These are phyloP conservation scores for Scrobipalpa costella DNA, from an alignment of 2,888 invertebrate species.

Conservation along the genomic window DNA sequence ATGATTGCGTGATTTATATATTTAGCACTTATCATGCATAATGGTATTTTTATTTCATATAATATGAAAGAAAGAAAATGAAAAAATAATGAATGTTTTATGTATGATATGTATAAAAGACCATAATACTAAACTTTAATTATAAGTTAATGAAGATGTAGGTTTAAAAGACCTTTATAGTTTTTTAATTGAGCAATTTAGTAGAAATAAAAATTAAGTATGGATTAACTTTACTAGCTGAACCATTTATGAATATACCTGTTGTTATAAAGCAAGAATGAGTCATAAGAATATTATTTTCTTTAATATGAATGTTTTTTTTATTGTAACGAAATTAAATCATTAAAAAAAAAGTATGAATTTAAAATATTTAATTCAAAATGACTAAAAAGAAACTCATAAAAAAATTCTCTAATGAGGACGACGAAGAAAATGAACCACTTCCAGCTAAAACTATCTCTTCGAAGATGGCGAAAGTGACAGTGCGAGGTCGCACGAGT, in stretches of 20 bases:
- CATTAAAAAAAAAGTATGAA: background rate
- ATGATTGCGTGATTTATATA: no score
- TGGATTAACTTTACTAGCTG: background rate
- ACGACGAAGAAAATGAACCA: background rate
- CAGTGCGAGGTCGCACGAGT: constrained; percentile 42
- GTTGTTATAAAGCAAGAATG: no score
- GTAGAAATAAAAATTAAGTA: background rate
- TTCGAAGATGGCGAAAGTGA: constrained; percentile 46
- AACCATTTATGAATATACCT: background rate
- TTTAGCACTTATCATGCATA: no score
- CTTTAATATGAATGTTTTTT: no score
- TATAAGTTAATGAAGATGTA: background rate
- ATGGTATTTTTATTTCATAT: no score
- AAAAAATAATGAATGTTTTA: no score
- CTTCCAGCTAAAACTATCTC: constrained; percentile 28
- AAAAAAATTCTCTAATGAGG: background rate
- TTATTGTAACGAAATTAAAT: background rate
- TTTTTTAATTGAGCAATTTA: background rate
- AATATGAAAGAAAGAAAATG: no score
- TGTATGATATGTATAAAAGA: no score
- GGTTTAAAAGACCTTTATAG: background rate
- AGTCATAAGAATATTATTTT: no score
- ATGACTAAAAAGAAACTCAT: background rate
- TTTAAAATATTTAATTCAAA: background rate
- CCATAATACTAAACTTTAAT: background rate